Evolutionary conservation across 2,113 vertebrate genomes (phyloP).

Genomic region (Clarias magur): DNA sequence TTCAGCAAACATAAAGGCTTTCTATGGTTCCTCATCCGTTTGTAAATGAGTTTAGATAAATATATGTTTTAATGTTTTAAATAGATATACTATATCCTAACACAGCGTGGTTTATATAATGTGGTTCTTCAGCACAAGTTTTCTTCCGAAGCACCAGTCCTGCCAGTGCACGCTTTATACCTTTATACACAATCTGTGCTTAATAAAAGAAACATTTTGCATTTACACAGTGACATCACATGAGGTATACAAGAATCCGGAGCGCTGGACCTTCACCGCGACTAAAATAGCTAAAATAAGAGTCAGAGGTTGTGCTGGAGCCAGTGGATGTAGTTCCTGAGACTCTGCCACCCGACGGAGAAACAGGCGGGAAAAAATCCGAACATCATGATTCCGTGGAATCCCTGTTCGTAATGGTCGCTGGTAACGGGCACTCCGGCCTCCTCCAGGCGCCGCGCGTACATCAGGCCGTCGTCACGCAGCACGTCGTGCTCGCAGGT

Average conservation of each 20-base stretch:
- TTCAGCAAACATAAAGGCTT: background rate
- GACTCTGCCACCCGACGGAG: slow-evolving; percentile 77
- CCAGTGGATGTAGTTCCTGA: slow-evolving; percentile 86
- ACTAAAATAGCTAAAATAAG: background rate
- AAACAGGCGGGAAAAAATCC: slow-evolving; percentile 82
- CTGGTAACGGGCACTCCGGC: slow-evolving; percentile 83
- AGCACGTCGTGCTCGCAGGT: slow-evolving; percentile 93
- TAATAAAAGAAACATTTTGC: slow-evolving; percentile 2
- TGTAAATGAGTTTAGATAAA: background rate
- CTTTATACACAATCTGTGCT: background rate
- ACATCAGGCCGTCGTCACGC: slow-evolving; percentile 92
- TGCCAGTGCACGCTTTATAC: background rate
- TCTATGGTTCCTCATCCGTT: background rate
- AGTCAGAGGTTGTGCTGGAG: slow-evolving; percentile 84
- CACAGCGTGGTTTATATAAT: background rate
- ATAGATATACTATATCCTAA: background rate
- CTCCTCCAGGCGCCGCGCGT: slow-evolving; percentile 80
- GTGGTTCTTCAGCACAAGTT: background rate
- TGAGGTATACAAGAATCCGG: background rate
- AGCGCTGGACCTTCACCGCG: background rate
- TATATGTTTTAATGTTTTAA: background rate
- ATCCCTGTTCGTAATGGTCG: slow-evolving; percentile 89
- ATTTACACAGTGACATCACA: slow-evolving; percentile 32
- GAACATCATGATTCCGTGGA: slow-evolving; percentile 94
- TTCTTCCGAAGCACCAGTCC: background rate